These are phyloP conservation scores for Venustoraphidia nigricollis DNA, from an alignment of 2,888 invertebrate genomes.

Conservation along the genomic window DNA sequence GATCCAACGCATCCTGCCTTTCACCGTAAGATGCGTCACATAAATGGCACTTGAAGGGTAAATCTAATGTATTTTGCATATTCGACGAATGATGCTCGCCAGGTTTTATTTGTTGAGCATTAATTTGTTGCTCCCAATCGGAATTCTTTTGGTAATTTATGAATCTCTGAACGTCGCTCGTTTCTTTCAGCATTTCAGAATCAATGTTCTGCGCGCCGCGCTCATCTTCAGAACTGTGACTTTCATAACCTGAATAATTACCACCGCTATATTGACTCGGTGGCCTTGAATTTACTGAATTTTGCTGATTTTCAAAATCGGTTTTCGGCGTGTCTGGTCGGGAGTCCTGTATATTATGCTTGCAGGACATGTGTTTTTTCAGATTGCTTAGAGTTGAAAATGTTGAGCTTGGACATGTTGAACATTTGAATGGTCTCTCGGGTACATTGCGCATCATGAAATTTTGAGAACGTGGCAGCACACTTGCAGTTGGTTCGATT, in stretches of 20 bases:
- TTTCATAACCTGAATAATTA: slow-evolving; percentile 25
- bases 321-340: slow-evolving; percentile 22
- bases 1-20: slow-evolving; percentile 64
- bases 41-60: slow-evolving; percentile 83
- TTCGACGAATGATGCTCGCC: slow-evolving; percentile 12
- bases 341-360: slow-evolving; percentile 40
- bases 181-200: slow-evolving; percentile 16
- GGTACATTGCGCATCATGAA: slow-evolving; percentile 50
- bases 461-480: slow-evolving; percentile 20
- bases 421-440: slow-evolving; percentile 65
- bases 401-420: slow-evolving; percentile 66
- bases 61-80: slow-evolving; percentile 34
- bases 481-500: slow-evolving; percentile 26
- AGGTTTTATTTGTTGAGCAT: slow-evolving; percentile 14
- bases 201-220: slow-evolving; percentile 12
- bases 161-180: slow-evolving; percentile 18
- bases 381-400: slow-evolving; percentile 66
- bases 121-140: slow-evolving; percentile 10
- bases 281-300: slow-evolving; percentile 17
- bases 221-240: slow-evolving; percentile 28
- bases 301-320: slow-evolving; percentile 13
- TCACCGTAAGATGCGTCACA: slow-evolving; percentile 78
- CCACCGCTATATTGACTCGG: slow-evolving; percentile 17
- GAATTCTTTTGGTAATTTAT: slow-evolving; percentile 18
- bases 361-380: slow-evolving; percentile 59